Conservation (phyloP, 2,797 vertebrate species). For the Pseudomugil gertrudae region DNA sequence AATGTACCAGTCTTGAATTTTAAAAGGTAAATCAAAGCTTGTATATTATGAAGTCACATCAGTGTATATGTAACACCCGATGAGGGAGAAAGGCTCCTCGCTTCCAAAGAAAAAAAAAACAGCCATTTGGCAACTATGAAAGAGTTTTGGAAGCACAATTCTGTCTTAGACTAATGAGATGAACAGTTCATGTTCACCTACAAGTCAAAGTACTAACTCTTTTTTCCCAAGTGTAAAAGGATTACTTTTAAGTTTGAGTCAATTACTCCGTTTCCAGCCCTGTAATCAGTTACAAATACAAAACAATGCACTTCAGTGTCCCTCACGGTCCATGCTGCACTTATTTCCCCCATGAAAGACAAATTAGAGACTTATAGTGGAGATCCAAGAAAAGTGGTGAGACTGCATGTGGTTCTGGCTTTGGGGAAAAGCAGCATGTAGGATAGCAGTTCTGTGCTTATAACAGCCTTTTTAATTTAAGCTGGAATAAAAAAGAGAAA, state of each 20-base stretch:
- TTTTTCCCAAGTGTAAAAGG: background rate
- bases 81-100: slow-evolving; percentile 22
- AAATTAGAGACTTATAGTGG: background rate
- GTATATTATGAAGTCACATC: background rate
- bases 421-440: slow-evolving; percentile 20
- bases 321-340: background rate
- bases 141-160: slow-evolving; percentile 36
- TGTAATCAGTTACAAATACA: background rate
- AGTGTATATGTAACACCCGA: background rate
- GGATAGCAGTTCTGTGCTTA: slow-evolving; percentile 8
- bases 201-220: background rate
- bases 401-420: slow-evolving; percentile 6
- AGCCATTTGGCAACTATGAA: slow-evolving; percentile 50
- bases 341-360: background rate
- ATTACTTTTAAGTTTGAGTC: background rate
- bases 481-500: slow-evolving; percentile 15
- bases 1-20: too few relatives aligned
- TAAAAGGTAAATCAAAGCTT: background rate
- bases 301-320: background rate
- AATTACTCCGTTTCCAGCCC: slow-evolving; percentile 10
- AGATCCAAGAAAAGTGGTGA: background rate
- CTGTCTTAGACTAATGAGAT: slow-evolving; percentile 62
- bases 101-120: slow-evolving; percentile 51
- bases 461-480: slow-evolving; percentile 19
- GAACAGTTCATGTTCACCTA: slow-evolving; percentile 45